phyloP scores from a whole-genome alignment of 2,113 vertebrate genomes.

The Phocoena sinus region DNA sequence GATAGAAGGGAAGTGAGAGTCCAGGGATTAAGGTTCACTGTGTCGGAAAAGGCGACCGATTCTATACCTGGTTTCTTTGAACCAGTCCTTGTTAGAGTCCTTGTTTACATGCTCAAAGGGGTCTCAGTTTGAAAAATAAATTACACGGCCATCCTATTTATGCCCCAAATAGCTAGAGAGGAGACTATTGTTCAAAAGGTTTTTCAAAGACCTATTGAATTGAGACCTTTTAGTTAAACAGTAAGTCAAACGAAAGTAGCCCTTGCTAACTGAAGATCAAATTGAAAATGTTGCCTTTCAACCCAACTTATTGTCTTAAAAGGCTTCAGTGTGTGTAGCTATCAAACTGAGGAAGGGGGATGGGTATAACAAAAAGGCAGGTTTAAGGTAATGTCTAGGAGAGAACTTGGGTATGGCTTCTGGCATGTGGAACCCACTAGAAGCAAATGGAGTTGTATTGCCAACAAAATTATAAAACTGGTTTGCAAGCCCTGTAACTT shows the following conservation, averaged over 20 bases:
- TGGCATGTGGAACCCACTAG: neutral
- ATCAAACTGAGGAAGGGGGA: neutral
- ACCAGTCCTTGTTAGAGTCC: neutral
- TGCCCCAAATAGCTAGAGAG: neutral
- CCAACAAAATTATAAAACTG: neutral
- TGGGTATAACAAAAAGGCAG: neutral
- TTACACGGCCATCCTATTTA: neutral
- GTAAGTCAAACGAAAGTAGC: neutral
- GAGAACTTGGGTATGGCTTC: neutral
- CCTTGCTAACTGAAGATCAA: neutral
- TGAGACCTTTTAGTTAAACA: neutral
- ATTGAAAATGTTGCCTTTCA: neutral
- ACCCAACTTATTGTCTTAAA: neutral
- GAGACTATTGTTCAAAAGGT: neutral
- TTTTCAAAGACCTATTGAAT: neutral
- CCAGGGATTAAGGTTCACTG: neutral
- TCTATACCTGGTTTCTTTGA: neutral
- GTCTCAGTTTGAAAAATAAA: neutral
- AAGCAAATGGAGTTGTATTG: neutral
- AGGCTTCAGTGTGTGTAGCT: neutral
- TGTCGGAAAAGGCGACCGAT: neutral
- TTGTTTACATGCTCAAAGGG: neutral
- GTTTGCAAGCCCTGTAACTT: neutral
- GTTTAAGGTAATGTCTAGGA: neutral
- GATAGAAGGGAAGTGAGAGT: neutral